phyloP scores from a whole-genome alignment of 2,888 invertebrate species.

The Masnerella sp. region DNA sequence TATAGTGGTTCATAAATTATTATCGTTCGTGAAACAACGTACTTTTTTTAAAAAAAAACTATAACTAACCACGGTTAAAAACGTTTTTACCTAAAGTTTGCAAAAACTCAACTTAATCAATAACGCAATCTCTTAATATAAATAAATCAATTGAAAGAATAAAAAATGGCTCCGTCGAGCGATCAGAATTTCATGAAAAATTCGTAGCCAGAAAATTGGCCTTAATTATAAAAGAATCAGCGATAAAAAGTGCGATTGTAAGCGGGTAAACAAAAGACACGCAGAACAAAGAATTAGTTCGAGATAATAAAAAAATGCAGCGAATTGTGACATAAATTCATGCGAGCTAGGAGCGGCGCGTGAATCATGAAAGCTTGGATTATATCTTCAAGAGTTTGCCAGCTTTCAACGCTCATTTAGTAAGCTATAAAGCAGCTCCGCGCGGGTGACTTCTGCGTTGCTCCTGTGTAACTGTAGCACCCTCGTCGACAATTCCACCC shows the following conservation, averaged over 20 bases:
- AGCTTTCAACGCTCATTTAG: slow-evolving; percentile 73
- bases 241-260: background rate
- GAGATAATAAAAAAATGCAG: slow-evolving; percentile 14
- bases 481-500: slow-evolving; percentile 58
- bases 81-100: too few relatives aligned
- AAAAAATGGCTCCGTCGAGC: too few relatives aligned
- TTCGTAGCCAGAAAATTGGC: background rate
- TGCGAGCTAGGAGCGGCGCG: slow-evolving; percentile 52
- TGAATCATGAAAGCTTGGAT: slow-evolving; percentile 70
- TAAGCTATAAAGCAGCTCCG: slow-evolving; percentile 64
- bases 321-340: slow-evolving; percentile 51
- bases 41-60: too few relatives aligned
- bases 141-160: too few relatives aligned
- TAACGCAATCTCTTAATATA: too few relatives aligned
- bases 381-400: slow-evolving; percentile 74
- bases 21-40: background rate
- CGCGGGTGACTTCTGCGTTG: slow-evolving; percentile 59
- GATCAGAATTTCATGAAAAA: too few relatives aligned
- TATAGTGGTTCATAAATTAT: background rate
- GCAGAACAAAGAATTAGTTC: slow-evolving; percentile 6
- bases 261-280: background rate
- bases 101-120: too few relatives aligned
- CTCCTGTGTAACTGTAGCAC: slow-evolving; percentile 52
- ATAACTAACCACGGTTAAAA: too few relatives aligned
- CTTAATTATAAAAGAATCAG: background rate